A percentile compares a stretch with the other conserved stretches of the same genome.
These are phyloP conservation scores for Bothrops jararaca DNA, from an alignment of 2,113 vertebrate genomes.

Conservation along the genomic window DNA sequence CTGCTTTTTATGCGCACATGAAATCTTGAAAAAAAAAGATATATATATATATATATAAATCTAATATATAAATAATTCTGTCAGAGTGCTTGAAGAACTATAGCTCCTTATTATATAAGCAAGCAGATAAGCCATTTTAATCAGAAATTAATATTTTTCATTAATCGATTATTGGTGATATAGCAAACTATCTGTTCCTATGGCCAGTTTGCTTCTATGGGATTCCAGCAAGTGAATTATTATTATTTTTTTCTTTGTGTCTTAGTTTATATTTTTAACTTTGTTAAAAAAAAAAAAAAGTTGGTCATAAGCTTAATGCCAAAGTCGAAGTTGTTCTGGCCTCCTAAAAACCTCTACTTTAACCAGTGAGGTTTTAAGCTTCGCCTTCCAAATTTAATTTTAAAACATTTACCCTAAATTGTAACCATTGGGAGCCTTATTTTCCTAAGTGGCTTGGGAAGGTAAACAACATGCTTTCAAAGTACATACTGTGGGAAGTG, in stretches of 20 bases:
- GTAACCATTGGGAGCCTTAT: slow-evolving; percentile 53
- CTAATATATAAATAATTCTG: too few relatives aligned
- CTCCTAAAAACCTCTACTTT: slow-evolving; percentile 34
- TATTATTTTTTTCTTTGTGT: background rate
- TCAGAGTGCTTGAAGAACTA: too few relatives aligned
- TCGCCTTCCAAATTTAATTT: slow-evolving; percentile 49
- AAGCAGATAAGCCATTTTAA: too few relatives aligned
- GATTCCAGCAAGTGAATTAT: background rate
- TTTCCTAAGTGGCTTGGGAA: slow-evolving; percentile 59
- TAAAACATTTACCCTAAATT: slow-evolving; percentile 59
- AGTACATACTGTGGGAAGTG: slow-evolving; percentile 42
- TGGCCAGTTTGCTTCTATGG: background rate
- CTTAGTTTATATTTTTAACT: background rate
- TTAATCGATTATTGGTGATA: background rate
- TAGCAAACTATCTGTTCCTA: background rate
- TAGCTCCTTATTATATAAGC: too few relatives aligned
- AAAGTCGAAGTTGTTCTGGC: slow-evolving; percentile 34
- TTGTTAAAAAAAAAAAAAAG: background rate
- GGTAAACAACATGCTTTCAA: slow-evolving; percentile 46
- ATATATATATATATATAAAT: too few relatives aligned
- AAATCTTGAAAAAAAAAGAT: too few relatives aligned
- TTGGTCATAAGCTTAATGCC: background rate
- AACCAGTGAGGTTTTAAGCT: slow-evolving; percentile 50
- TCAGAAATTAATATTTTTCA: background rate
- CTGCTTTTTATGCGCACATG: too few relatives aligned